Evolutionary conservation across 2,113 vertebrate species (phyloP).

Genomic region (Hemiprocne comata): DNA sequence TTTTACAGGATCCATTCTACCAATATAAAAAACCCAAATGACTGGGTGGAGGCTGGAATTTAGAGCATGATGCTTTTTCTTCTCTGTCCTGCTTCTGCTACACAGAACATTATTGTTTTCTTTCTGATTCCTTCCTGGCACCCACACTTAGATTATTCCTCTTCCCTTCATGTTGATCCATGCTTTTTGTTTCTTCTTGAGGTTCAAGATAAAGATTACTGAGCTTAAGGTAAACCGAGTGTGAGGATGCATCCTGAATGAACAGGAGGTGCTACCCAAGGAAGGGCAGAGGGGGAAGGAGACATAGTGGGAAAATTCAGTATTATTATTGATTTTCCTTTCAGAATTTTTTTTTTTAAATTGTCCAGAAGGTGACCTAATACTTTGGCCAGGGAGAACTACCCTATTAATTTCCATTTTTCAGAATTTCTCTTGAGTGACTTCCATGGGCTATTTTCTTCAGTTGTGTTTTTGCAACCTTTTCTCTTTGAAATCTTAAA

Average conservation of each 20-base stretch:
- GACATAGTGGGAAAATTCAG: not conserved
- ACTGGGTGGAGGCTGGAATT: not conserved
- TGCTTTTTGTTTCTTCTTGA: slow-evolving; percentile 43
- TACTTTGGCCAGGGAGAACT: not conserved
- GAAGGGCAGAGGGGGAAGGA: not conserved
- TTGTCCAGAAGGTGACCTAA: not conserved
- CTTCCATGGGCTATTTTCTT: not conserved
- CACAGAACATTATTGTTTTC: not conserved
- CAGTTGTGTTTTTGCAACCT: not conserved
- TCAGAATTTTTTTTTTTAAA: not conserved
- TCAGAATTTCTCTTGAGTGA: not conserved
- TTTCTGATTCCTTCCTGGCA: slow-evolving; percentile 32
- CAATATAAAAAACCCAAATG: not conserved
- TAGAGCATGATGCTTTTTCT: not conserved
- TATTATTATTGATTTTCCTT: not conserved
- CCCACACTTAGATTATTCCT: not conserved
- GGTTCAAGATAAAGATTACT: slow-evolving; percentile 46
- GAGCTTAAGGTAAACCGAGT: not conserved
- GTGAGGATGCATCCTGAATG: not conserved
- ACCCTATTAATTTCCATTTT: not conserved
- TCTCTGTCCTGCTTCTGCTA: not conserved
- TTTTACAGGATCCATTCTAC: not conserved
- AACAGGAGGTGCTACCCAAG: not conserved
- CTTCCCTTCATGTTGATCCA: slow-evolving; percentile 28
- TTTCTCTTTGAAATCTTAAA: not conserved